Base-by-base conservation (phyloP, 2,797 vertebrate genomes). In the Catamblyrhynchus diadema region DNA sequence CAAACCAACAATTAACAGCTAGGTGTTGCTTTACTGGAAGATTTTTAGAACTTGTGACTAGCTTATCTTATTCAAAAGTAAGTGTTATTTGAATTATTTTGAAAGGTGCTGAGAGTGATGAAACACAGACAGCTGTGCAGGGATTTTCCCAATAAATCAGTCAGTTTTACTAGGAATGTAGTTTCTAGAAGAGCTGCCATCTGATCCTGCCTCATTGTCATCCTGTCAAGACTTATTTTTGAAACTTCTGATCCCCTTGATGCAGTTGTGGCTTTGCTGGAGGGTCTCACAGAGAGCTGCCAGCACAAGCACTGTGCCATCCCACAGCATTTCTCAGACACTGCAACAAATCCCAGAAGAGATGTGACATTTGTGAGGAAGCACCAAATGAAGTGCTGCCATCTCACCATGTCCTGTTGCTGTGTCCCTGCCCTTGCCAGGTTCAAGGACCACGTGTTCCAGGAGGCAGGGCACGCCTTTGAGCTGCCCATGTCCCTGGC, bases 401-500 rank as follows among this genome's bases (percentile, higher is more conserved):
- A 0, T 44, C 44, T 86, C 20, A 83, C 17, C 44, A 21, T 30
- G 33, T 6, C 41, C 42, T 65, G 17, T 47, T 53, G 12, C 24
- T 61, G 59, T 64, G 22, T 50, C 24, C 17, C 45, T 57, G 53
- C 60, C 56, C 2, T 67, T 56, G 72, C 32, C 94, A 99, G 99
- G 96, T 98, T 98, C 81, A 98, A 98, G 96, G 98, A 42, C 35
- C 95, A 98, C 7, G 21, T 62, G 53, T 99, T 99, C 80, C 77
- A 95, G 19, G 98, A 98, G 17, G 97, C 92, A 6, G 39, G 80
- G 56, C 70, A 94, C 6, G 97, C 97, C 37, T 99, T 99, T 90
- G 97, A 98, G 69, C 97, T 99, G 86, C 98, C 99, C 13, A 98
- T 97, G 90, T 95, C 98, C 8, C 95, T 99, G 95, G 98, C 98